Percentiles rank a stretch among this genome's conserved stretches.
These are phyloP conservation scores for Aporophyla lueneburgensis DNA, from an alignment of 2,888 invertebrate species.

Conservation along the genomic window DNA sequence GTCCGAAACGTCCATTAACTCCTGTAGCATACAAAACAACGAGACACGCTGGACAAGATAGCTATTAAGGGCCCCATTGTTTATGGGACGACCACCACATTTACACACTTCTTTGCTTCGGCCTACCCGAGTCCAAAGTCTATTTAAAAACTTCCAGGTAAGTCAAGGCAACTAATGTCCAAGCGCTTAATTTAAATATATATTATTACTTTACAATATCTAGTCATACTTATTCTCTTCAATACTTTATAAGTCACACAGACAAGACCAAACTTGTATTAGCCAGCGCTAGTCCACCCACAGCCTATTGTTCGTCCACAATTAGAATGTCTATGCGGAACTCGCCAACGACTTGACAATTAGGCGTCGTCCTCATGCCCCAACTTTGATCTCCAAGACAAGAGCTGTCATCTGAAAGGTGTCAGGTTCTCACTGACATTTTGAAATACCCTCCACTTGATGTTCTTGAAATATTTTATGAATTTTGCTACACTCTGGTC, in stretches of 20 bases:
- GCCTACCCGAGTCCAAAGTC: too few species aligned
- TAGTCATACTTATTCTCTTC: not conserved
- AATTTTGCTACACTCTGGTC: slow-evolving; percentile 1
- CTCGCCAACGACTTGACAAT: slow-evolving; percentile 18
- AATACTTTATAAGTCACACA: not conserved
- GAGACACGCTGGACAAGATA: too few species aligned
- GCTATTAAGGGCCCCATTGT: too few species aligned
- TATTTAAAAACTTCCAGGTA: too few species aligned
- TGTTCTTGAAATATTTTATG: slow-evolving; percentile 11
- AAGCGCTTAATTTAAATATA: not conserved
- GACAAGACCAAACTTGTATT: not conserved
- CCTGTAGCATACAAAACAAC: too few species aligned
- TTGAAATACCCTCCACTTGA: slow-evolving; percentile 18
- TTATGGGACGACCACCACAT: too few species aligned
- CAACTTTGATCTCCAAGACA: slow-evolving; percentile 39
- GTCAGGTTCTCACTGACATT: slow-evolving; percentile 20
- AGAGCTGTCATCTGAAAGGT: slow-evolving; percentile 33
- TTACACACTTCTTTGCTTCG: too few species aligned
- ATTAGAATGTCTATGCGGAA: slow-evolving; percentile 2
- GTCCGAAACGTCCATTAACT: too few species aligned
- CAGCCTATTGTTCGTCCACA: slow-evolving; percentile 9
- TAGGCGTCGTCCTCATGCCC: slow-evolving; percentile 12
- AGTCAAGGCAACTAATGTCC: too few species aligned
- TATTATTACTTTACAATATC: not conserved
- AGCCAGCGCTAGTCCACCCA: not conserved